phyloP scores from a whole-genome alignment of 2,797 vertebrate genomes.

The Chloroceryle amazona region DNA sequence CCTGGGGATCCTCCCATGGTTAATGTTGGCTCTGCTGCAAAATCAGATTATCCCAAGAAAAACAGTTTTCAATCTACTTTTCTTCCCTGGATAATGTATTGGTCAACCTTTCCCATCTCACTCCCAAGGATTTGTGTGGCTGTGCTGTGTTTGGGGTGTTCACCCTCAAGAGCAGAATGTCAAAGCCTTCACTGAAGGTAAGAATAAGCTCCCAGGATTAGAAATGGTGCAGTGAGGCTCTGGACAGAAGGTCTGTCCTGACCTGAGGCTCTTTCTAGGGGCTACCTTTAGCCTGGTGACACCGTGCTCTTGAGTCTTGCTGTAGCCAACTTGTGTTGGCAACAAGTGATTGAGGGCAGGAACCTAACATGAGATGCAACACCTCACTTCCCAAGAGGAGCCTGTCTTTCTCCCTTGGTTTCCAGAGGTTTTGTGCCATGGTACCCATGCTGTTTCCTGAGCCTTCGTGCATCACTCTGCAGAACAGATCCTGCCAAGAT shows the following conservation, averaged over 20 bases:
- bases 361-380: background rate
- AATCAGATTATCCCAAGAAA: constrained; percentile 51
- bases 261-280: background rate
- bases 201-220: background rate
- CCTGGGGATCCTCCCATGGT: background rate
- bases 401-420: background rate
- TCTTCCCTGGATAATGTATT: constrained; percentile 21
- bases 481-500: background rate
- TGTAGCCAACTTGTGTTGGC: accelerated
- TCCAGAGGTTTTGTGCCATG: background rate
- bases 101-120: background rate
- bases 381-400: background rate
- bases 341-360: background rate
- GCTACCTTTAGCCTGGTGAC: background rate
- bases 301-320: background rate
- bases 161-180: accelerated
- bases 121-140: background rate
- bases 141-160: background rate
- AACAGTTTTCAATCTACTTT: background rate
- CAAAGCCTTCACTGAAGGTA: background rate
- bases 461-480: background rate
- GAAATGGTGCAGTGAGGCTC: background rate
- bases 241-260: background rate
- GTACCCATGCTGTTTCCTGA: background rate
- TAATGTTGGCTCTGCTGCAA: background rate